Evolutionary conservation across 30 jellyfish, hydroid and myxozoan genomes (phyloP).

Genomic region (Cassiopea xamachana): DNA sequence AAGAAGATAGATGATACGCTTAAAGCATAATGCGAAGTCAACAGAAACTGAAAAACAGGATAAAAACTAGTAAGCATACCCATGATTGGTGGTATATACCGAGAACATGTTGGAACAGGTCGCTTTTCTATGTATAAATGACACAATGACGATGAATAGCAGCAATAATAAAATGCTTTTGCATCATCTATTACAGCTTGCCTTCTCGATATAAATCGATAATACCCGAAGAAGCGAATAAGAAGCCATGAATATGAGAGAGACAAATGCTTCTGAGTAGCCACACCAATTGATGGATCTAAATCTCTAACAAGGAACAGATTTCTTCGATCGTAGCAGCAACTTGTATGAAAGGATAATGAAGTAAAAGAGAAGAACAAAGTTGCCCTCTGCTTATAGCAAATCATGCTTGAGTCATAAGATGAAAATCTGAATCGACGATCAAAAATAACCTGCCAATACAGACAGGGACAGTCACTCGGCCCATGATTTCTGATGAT

Average conservation of each 20-base stretch:
- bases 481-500: constrained; percentile 8
- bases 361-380: constrained; percentile 19
- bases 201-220: constrained; percentile 9
- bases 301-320: background rate
- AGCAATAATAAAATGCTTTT: constrained; percentile 16
- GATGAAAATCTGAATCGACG: background rate
- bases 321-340: constrained; percentile 12
- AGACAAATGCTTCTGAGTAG: constrained; percentile 15
- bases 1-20: background rate
- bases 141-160: constrained; percentile 25
- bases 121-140: background rate
- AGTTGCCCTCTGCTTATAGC: constrained; percentile 38
- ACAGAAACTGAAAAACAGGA: no score
- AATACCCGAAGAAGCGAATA: background rate
- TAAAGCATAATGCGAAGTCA: background rate
- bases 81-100: constrained; percentile 30
- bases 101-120: constrained; percentile 6
- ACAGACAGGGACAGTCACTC: no score
- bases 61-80: background rate
- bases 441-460: no score
- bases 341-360: constrained; percentile 12
- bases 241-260: constrained; percentile 1
- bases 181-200: constrained; percentile 13
- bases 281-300: constrained; percentile 7
- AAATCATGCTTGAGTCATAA: background rate